Evolutionary conservation across 2,113 vertebrate species (phyloP).

Genomic region (Takifugu flavidus): DNA sequence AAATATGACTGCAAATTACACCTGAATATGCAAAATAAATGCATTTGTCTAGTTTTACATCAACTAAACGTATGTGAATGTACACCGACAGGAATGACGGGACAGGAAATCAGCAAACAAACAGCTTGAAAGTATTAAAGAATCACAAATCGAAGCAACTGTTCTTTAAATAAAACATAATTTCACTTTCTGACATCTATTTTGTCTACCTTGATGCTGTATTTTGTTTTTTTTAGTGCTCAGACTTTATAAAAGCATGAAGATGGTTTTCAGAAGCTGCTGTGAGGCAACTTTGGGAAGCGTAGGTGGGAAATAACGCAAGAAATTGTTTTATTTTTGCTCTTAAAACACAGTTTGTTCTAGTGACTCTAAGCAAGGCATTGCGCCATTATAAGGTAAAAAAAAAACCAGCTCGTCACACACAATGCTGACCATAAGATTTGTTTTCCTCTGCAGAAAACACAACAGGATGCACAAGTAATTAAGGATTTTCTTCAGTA

Average conservation of each 20-base stretch:
- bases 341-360: conserved; percentile 35
- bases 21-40: no score
- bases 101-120: conserved; percentile 14
- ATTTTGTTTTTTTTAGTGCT: conserved; percentile 48
- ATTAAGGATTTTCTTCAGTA: no score
- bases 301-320: conserved; percentile 26
- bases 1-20: no score
- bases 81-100: no score
- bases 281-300: conserved; percentile 3
- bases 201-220: conserved; percentile 14
- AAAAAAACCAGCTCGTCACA: conserved; percentile 43
- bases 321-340: conserved; percentile 29
- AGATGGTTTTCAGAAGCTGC: conserved; percentile 2
- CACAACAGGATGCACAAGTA: no score
- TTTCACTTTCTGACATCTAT: no score
- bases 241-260: conserved; percentile 6
- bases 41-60: no score
- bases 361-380: conserved; percentile 27
- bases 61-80: no score
- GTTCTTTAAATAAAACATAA: conserved; percentile 5
- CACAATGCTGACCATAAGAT: background rate
- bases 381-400: conserved; percentile 21
- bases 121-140: conserved; percentile 6
- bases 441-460: no score
- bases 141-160: background rate